Percentiles rank a stretch among this genome's conserved stretches.
Evolutionary conservation across 2,888 invertebrate species (phyloP).

Genomic region (Patella pellucida): DNA sequence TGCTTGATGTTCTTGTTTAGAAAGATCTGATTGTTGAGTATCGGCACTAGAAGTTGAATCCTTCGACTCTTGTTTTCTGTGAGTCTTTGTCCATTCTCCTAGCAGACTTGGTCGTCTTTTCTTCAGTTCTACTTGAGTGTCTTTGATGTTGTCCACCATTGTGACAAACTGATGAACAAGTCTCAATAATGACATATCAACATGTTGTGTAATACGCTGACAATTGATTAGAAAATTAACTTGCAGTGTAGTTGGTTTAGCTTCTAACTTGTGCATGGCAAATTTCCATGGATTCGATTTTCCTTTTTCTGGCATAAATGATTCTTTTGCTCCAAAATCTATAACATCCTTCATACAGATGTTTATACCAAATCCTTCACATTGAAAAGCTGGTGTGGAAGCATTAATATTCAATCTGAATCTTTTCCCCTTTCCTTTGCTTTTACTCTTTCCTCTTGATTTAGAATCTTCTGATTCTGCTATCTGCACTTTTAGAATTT

Average conservation of each 20-base stretch:
- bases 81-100: slow-evolving; percentile 59
- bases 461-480: slow-evolving; percentile 83
- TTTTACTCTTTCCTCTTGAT: slow-evolving; percentile 42
- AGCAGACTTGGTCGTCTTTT: slow-evolving; percentile 74
- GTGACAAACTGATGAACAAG: slow-evolving; percentile 95
- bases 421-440: slow-evolving; percentile 45
- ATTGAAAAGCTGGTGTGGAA: slow-evolving; percentile 87
- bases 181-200: slow-evolving; percentile 94
- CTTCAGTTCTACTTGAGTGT: slow-evolving; percentile 90
- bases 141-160: slow-evolving; percentile 97
- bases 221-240: slow-evolving; percentile 91
- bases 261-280: slow-evolving; percentile 70
- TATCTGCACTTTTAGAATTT: slow-evolving; percentile 91
- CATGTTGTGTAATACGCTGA: slow-evolving; percentile 90
- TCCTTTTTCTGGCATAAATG: slow-evolving; percentile 33
- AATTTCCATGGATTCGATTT: slow-evolving; percentile 50
- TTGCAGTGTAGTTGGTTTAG: slow-evolving; percentile 83
- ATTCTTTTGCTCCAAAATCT: slow-evolving; percentile 77
- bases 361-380: slow-evolving; percentile 90
- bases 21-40: slow-evolving; percentile 59
- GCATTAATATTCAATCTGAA: slow-evolving; percentile 21
- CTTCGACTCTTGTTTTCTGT: slow-evolving; percentile 68
- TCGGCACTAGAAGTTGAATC: slow-evolving; percentile 64
- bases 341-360: slow-evolving; percentile 90
- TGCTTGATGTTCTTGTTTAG: slow-evolving; percentile 36